A percentile compares a stretch with the other conserved stretches of the same genome.
phyloP scores from a whole-genome alignment of 2,797 vertebrate genomes.

The Picus viridis region DNA sequence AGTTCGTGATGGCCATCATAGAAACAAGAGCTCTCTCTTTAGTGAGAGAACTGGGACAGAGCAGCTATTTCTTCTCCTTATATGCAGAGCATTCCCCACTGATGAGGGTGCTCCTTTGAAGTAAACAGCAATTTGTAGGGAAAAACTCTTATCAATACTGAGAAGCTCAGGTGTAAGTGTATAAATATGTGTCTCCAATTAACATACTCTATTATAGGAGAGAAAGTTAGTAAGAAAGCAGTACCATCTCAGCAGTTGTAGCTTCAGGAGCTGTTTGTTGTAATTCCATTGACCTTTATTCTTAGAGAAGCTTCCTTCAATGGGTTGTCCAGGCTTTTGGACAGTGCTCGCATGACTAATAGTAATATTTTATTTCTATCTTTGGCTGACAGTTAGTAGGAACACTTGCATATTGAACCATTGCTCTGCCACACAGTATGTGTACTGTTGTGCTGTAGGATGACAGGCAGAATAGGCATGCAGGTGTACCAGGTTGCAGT shows the following conservation, averaged over 20 bases:
- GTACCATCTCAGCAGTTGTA: not conserved
- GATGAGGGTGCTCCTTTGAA: slow-evolving; percentile 16
- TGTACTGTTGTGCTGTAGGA: not conserved
- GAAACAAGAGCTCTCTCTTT: not conserved
- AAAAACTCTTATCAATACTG: not conserved
- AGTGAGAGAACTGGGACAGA: not conserved
- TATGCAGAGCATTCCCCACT: not conserved
- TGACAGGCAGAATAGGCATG: not conserved
- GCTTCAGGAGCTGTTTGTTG: not conserved
- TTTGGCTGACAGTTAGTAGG: slow-evolving; percentile 18
- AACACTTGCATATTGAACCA: not conserved
- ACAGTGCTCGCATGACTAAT: not conserved
- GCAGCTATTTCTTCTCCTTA: not conserved
- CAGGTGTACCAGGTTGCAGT: not conserved
- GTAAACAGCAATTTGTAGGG: not conserved
- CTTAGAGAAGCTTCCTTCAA: not conserved
- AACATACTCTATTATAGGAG: not conserved
- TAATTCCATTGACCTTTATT: not conserved
- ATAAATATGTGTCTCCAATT: too few species aligned
- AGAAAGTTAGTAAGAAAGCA: slow-evolving; percentile 9
- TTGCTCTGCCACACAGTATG: not conserved
- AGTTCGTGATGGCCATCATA: not conserved
- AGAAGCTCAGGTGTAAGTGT: not conserved
- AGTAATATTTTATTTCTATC: slow-evolving; percentile 40
- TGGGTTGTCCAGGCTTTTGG: slow-evolving; percentile 9